Evolutionary conservation across 2,888 invertebrate species (phyloP).

Genomic region (Perithous albicinctus): DNA sequence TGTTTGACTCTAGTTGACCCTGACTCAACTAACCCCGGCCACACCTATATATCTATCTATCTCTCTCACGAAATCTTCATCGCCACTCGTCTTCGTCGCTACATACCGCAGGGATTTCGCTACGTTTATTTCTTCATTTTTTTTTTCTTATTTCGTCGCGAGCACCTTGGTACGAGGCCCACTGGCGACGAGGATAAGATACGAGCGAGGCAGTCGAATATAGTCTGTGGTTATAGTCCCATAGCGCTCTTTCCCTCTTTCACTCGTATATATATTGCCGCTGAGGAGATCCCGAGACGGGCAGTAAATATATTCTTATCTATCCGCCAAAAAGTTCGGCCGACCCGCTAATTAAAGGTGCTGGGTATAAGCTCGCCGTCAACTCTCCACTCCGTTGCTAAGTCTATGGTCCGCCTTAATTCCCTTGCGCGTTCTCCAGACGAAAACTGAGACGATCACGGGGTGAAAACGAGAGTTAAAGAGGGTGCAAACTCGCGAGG

Average conservation of each 20-base stretch:
- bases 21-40: no score
- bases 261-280: slow-evolving; percentile 21
- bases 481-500: slow-evolving; percentile 48
- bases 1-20: no score
- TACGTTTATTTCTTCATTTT: slow-evolving; percentile 30
- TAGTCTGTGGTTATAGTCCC: slow-evolving; percentile 58
- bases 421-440: slow-evolving; percentile 40
- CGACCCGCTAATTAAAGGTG: slow-evolving; percentile 81
- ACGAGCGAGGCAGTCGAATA: slow-evolving; percentile 51
- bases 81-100: slow-evolving; percentile 27
- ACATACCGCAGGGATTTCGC: slow-evolving; percentile 30
- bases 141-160: slow-evolving; percentile 26
- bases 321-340: slow-evolving; percentile 80
- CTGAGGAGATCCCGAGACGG: slow-evolving; percentile 64
- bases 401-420: slow-evolving; percentile 50
- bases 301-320: slow-evolving; percentile 81
- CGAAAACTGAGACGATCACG: slow-evolving; percentile 45
- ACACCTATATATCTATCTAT: no score
- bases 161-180: slow-evolving; percentile 30
- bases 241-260: slow-evolving; percentile 42
- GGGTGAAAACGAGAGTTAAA: slow-evolving; percentile 58
- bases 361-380: slow-evolving; percentile 74
- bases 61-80: slow-evolving; percentile 45
- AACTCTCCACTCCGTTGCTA: slow-evolving; percentile 49
- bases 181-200: slow-evolving; percentile 55